Percentiles rank a stretch among this genome's conserved stretches.
phyloP scores from a whole-genome alignment of 2,113 vertebrate genomes.

The Gambusia holbrooki region DNA sequence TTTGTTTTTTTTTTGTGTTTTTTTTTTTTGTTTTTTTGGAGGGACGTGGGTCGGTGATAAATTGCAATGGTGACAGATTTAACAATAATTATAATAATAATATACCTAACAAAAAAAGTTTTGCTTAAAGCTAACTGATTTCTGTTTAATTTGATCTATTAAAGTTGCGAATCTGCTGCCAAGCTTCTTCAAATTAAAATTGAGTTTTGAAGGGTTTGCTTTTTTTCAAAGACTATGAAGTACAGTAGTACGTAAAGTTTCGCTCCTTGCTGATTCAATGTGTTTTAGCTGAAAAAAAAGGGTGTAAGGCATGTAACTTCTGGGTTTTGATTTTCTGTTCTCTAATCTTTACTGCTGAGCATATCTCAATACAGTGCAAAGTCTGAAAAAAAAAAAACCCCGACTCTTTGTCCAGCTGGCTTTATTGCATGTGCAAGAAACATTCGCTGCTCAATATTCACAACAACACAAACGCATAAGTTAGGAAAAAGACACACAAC shows the following conservation, averaged over 20 bases:
- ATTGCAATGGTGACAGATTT: constrained; percentile 58
- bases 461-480: background rate
- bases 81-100: constrained; percentile 70
- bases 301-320: constrained; percentile 63
- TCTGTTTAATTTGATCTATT: constrained; percentile 78
- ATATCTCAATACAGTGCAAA: constrained; percentile 79
- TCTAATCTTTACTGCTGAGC: constrained; percentile 77
- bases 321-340: constrained; percentile 66
- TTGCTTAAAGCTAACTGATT: constrained; percentile 43
- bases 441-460: background rate
- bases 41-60: constrained; percentile 67
- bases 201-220: constrained; percentile 86
- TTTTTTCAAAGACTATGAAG: constrained; percentile 73
- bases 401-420: constrained; percentile 55
- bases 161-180: constrained; percentile 78
- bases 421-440: constrained; percentile 66
- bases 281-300: constrained; percentile 63
- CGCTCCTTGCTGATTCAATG: constrained; percentile 70
- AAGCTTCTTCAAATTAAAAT: constrained; percentile 82
- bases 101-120: constrained; percentile 64
- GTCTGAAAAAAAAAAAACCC: constrained; percentile 68
- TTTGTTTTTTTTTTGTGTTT: too few relatives aligned
- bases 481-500: background rate
- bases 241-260: constrained; percentile 68
- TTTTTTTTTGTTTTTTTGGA: constrained; percentile 18